phyloP scores from a whole-genome alignment of 2,113 vertebrate genomes.

The Meles meles region DNA sequence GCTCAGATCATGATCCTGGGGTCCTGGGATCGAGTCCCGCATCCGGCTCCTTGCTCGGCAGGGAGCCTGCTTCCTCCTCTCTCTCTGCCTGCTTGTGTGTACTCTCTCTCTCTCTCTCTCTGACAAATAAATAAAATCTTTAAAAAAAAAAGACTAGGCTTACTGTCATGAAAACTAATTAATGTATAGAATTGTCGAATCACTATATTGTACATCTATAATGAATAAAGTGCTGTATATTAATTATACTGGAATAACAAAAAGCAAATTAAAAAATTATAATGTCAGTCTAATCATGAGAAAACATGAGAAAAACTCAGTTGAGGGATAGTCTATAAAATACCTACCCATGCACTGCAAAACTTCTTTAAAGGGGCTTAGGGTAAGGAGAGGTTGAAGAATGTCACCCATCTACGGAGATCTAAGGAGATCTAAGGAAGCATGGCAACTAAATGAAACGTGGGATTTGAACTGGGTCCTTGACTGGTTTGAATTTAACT shows the following conservation, averaged over 20 bases:
- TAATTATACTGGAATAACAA: neutral
- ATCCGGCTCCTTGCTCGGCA: too few species aligned
- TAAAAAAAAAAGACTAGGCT: too few species aligned
- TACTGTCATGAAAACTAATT: neutral
- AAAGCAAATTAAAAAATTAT: neutral
- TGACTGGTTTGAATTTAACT: too few species aligned
- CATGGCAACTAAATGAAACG: neutral
- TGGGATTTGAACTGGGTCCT: neutral
- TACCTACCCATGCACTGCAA: neutral
- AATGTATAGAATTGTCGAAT: neutral
- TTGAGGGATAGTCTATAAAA: neutral
- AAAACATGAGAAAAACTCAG: neutral
- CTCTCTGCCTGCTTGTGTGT: too few species aligned
- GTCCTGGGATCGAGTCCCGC: too few species aligned
- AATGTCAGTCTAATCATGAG: neutral
- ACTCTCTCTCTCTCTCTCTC: too few species aligned
- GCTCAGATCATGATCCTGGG: too few species aligned
- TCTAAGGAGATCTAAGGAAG: neutral
- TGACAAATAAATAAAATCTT: too few species aligned
- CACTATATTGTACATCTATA: neutral
- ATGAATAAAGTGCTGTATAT: neutral
- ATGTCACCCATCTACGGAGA: neutral
- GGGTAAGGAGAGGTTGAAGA: neutral
- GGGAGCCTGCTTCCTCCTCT: too few species aligned
- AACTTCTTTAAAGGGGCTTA: neutral